Evolutionary conservation across 1,140 invertebrate species (phyloP).

Genomic region (Schmidtea mediterranea): DNA sequence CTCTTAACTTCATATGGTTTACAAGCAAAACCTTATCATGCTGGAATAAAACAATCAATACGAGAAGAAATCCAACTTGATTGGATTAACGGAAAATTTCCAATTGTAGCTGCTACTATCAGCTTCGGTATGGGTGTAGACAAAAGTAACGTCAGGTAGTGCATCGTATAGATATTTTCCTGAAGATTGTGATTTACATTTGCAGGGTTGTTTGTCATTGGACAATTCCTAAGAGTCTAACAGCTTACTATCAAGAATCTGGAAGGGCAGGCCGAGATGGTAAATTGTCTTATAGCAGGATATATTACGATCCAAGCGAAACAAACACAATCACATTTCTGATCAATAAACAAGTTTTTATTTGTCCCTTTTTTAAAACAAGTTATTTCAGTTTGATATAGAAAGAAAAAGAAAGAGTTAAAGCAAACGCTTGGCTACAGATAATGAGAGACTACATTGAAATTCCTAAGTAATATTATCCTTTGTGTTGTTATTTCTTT

Average conservation of each 20-base stretch:
- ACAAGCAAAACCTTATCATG: slow-evolving; percentile 10
- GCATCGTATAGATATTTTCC: slow-evolving; percentile 9
- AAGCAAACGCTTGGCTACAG: not conserved
- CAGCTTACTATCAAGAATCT: slow-evolving; percentile 31
- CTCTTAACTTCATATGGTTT: slow-evolving; percentile 30
- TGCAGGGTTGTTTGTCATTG: slow-evolving; percentile 61
- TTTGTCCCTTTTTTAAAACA: not conserved
- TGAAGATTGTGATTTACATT: slow-evolving; percentile 11
- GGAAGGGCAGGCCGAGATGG: slow-evolving; percentile 40
- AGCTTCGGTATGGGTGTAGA: slow-evolving; percentile 50
- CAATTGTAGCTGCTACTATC: slow-evolving; percentile 35
- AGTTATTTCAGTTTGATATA: not conserved
- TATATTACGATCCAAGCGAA: slow-evolving; percentile 48
- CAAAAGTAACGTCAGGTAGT: slow-evolving; percentile 38
- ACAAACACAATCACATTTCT: slow-evolving; percentile 1
- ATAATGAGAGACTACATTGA: not conserved
- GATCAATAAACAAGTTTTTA: not conserved
- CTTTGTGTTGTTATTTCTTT: not conserved
- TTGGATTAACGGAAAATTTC: slow-evolving; percentile 37
- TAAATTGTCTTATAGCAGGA: slow-evolving; percentile 31
- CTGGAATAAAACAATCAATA: slow-evolving; percentile 30
- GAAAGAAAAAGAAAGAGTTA: not conserved
- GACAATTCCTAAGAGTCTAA: slow-evolving; percentile 33
- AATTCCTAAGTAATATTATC: not conserved
- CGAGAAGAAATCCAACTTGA: slow-evolving; percentile 34